These are phyloP conservation scores for Serripes groenlandicus DNA, from an alignment of 2,888 invertebrate genomes.

Conservation along the genomic window DNA sequence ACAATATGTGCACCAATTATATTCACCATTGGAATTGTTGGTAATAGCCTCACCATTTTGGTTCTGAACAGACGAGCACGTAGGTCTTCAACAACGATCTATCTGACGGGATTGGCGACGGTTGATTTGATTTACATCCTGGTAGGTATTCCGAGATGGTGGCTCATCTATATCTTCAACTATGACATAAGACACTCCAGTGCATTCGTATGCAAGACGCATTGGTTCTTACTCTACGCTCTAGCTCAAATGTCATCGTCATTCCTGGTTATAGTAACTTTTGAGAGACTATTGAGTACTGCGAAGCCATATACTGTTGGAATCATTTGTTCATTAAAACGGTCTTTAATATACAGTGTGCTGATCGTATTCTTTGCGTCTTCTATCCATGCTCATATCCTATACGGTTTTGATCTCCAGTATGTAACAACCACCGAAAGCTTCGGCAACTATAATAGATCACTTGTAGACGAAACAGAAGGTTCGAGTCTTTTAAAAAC, in stretches of 20 bases:
- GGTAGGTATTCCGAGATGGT: constrained; percentile 9
- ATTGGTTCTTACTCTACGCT: background rate
- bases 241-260: background rate
- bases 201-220: constrained; percentile 5
- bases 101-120: background rate
- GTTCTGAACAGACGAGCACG: background rate
- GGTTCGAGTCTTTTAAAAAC: background rate
- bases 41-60: background rate
- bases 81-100: background rate
- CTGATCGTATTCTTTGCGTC: too few relatives aligned
- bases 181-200: background rate
- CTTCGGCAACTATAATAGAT: too few relatives aligned
- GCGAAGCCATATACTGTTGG: constrained; percentile 8
- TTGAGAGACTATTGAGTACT: constrained; percentile 1
- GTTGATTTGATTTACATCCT: background rate
- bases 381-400: background rate
- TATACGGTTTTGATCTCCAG: constrained; percentile 8
- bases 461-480: too few relatives aligned
- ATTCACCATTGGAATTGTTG: constrained; percentile 5
- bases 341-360: too few relatives aligned
- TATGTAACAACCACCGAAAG: too few relatives aligned
- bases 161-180: constrained; percentile 2
- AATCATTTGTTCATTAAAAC: background rate
- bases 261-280: background rate
- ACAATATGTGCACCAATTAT: constrained; percentile 7